Percentiles rank a stretch among this genome's conserved stretches.
These are phyloP conservation scores for Spodoptera littoralis DNA, from an alignment of 2,888 invertebrate genomes.

Conservation along the genomic window DNA sequence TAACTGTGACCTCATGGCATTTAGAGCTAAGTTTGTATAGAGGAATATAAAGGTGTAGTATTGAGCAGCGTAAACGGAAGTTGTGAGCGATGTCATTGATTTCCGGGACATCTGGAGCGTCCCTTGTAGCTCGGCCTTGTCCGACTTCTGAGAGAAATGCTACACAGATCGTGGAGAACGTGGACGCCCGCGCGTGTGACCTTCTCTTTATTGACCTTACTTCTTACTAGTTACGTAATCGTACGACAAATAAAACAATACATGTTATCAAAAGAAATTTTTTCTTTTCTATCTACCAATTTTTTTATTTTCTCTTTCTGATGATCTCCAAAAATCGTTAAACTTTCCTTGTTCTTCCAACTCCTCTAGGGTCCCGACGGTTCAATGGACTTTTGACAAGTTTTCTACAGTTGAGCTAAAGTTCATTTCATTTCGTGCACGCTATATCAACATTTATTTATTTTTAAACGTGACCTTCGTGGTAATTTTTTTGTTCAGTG, in stretches of 20 bases:
- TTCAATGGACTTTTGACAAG: too few relatives aligned
- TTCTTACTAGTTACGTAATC: neutral
- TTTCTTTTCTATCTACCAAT: too few relatives aligned
- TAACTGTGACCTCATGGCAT: conserved; percentile 5
- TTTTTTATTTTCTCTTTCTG: too few relatives aligned
- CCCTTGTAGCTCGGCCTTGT: conserved; percentile 71
- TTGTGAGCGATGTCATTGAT: conserved; percentile 65
- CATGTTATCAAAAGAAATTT: neutral
- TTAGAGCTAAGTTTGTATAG: conserved; percentile 1
- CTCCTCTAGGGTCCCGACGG: too few relatives aligned
- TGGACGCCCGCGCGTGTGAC: conserved; percentile 64
- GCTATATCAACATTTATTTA: too few relatives aligned
- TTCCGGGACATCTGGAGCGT: conserved; percentile 69
- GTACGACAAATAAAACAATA: neutral
- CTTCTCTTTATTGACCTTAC: conserved; percentile 63
- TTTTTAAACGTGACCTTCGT: too few relatives aligned
- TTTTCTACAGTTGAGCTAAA: too few relatives aligned
- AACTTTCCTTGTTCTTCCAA: too few relatives aligned
- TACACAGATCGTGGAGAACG: conserved; percentile 49
- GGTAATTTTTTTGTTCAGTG: too few relatives aligned
- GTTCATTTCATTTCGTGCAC: too few relatives aligned
- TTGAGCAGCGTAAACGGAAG: conserved; percentile 48
- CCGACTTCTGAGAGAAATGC: conserved; percentile 66
- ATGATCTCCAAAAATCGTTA: too few relatives aligned
- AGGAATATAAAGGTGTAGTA: conserved; percentile 19